Conservation (phyloP, 2,113 vertebrate genomes). For the Apteryx owenii region DNA sequence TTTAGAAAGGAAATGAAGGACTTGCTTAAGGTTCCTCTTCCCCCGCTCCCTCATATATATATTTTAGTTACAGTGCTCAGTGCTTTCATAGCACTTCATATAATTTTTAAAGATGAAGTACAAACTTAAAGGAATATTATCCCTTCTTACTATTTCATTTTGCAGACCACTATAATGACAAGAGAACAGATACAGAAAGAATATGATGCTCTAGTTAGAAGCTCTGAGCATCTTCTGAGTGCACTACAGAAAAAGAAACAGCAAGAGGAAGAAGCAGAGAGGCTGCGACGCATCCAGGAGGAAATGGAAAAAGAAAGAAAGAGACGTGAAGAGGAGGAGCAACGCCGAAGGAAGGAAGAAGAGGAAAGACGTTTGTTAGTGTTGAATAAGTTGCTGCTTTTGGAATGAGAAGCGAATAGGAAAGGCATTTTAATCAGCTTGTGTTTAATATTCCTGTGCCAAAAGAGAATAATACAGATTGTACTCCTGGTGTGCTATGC, state of each 20-base stretch:
- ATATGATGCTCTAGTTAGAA: constrained; percentile 85
- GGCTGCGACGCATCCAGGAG: constrained; percentile 90
- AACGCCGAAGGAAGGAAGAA: constrained; percentile 85
- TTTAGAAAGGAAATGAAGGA: background rate
- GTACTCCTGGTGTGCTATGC: background rate
- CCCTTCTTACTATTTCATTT: background rate
- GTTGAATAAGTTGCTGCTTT: background rate
- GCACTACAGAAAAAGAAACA: constrained; percentile 93
- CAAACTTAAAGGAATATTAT: background rate
- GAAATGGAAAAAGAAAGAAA: constrained; percentile 93
- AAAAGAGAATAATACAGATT: background rate
- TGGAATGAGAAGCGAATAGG: background rate
- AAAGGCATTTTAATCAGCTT: background rate
- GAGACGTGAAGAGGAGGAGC: constrained; percentile 89
- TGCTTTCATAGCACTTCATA: background rate
- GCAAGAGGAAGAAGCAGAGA: constrained; percentile 93
- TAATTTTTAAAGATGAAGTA: background rate
- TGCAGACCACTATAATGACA: constrained; percentile 86
- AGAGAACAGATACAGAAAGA: constrained; percentile 91
- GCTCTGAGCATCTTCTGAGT: constrained; percentile 89
- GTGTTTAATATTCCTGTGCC: fast-evolving
- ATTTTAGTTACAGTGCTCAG: background rate
- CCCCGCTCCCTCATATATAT: background rate
- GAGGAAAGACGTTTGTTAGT: constrained; percentile 90
- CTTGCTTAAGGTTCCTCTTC: background rate